These are phyloP conservation scores for Ophion costatus DNA, from an alignment of 2,888 invertebrate genomes.

Conservation along the genomic window DNA sequence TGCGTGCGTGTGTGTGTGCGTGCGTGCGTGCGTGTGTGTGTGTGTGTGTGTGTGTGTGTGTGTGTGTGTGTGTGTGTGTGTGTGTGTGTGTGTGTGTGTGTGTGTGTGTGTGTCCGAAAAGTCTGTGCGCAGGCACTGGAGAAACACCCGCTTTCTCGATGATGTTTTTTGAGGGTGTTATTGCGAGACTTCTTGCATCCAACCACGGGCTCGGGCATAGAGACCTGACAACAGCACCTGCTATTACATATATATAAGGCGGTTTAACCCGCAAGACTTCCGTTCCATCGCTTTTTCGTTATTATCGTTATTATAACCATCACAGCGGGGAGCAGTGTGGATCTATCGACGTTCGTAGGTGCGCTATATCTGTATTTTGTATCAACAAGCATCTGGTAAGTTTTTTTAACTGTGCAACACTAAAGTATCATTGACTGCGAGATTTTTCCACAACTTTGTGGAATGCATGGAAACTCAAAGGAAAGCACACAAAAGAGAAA, in stretches of 20 bases:
- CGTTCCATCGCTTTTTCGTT: conserved; percentile 53
- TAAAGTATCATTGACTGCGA: neutral
- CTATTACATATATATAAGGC: neutral
- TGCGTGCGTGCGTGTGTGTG: no score
- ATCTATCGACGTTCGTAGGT: neutral
- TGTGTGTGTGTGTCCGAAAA: conserved; percentile 21
- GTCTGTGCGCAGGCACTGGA: conserved; percentile 6
- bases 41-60: no score
- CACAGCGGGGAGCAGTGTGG: conserved; percentile 26
- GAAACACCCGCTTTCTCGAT: conserved; percentile 50
- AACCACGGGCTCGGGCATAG: conserved; percentile 22
- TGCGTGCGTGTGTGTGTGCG: no score
- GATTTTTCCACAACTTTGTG: conserved; percentile 35
- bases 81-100: no score
- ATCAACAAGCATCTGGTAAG: neutral
- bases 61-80: no score
- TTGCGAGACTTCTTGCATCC: conserved; percentile 34
- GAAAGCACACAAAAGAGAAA: neutral
- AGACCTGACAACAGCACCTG: conserved; percentile 48
- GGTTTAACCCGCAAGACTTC: conserved; percentile 46
- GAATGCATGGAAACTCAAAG: neutral
- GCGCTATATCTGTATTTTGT: neutral
- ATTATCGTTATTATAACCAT: conserved; percentile 59
- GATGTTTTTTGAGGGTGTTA: conserved; percentile 30
- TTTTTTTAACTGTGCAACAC: conserved; percentile 22